phyloP scores from a whole-genome alignment of 2,797 vertebrate species.

The Malurus leucopterus region DNA sequence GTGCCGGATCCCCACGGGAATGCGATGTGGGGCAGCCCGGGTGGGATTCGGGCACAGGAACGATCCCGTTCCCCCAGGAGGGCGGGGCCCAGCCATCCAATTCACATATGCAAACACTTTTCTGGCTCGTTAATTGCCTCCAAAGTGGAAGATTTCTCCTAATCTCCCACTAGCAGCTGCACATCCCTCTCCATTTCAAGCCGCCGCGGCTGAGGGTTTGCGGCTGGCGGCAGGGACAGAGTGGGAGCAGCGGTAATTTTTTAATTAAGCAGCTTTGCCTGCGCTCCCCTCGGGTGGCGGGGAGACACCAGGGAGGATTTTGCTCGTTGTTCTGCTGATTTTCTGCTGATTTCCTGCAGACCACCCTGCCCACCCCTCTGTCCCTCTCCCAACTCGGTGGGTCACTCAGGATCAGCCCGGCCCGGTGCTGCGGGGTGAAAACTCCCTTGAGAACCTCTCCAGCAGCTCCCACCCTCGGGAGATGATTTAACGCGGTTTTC shows the following conservation, averaged over 20 bases:
- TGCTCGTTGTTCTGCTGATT: neutral
- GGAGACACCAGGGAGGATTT: neutral
- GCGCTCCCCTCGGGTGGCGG: neutral
- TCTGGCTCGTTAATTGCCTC: slow-evolving; percentile 39
- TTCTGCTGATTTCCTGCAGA: neutral
- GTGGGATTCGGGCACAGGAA: neutral
- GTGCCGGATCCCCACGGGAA: accelerated
- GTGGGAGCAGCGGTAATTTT: neutral
- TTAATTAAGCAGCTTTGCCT: slow-evolving; percentile 31
- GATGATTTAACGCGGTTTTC: neutral
- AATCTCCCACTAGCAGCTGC: slow-evolving; percentile 18
- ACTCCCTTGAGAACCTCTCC: too few relatives aligned
- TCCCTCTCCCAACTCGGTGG: neutral
- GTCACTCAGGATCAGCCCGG: too few relatives aligned
- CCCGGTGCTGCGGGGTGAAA: too few relatives aligned
- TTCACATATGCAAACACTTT: neutral
- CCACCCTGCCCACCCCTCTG: neutral
- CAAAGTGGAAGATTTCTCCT: slow-evolving; percentile 3
- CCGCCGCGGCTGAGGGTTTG: neutral
- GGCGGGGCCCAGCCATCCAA: neutral
- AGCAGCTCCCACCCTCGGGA: neutral
- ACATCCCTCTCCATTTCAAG: slow-evolving; percentile 4
- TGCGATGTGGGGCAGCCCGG: accelerated
- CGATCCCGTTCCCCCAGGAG: accelerated
- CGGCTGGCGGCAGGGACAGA: neutral